Evolutionary conservation across 2,113 vertebrate species (phyloP).

Genomic region (Etheostoma spectabile): DNA sequence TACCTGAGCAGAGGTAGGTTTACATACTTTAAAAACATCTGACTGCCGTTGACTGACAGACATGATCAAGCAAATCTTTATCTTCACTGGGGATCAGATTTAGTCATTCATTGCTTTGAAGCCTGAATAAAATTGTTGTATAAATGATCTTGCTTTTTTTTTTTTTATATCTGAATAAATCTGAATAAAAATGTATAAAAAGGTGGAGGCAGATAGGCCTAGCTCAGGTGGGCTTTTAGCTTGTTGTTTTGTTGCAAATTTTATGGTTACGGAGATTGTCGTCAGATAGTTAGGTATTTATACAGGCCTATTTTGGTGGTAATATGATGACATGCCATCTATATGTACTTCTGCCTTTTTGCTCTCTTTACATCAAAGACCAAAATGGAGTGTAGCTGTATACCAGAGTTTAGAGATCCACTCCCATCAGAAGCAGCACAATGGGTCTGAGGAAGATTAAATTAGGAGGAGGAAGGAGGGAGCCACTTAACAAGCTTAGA

Average conservation of each 20-base stretch:
- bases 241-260: neutral
- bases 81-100: constrained; percentile 22
- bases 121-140: neutral
- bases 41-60: constrained; percentile 17
- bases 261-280: too few relatives aligned
- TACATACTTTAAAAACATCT: neutral
- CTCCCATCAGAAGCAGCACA: neutral
- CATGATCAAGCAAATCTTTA: constrained; percentile 10
- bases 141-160: neutral
- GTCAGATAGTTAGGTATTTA: too few relatives aligned
- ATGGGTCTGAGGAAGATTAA: too few relatives aligned
- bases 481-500: neutral
- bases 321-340: neutral
- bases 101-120: constrained; percentile 9
- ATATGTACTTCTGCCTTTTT: neutral
- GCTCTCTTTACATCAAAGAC: neutral
- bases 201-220: neutral
- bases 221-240: neutral
- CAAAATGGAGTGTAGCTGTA: neutral
- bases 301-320: neutral
- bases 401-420: neutral
- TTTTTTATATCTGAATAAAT: neutral
- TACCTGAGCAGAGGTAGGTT: neutral
- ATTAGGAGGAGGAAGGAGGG: too few relatives aligned
- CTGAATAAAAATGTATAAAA: neutral